Conservation (phyloP, 1,140 invertebrate genomes). For the Mizuhopecten yessoensis region DNA sequence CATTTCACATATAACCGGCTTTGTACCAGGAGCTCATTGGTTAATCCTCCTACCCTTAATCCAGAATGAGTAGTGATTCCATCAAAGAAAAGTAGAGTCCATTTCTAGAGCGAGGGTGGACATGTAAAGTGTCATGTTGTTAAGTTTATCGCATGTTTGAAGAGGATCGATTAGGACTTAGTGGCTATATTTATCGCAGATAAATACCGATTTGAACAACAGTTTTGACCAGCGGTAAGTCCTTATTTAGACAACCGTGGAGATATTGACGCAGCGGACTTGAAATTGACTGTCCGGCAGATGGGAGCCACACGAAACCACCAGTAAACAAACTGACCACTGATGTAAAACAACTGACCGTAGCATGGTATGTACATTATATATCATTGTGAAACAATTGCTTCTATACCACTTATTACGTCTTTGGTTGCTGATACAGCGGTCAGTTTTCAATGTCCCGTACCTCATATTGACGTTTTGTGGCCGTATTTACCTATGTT, state of each 20-base stretch:
- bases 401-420: no score
- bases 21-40: neutral
- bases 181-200: neutral
- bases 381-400: no score
- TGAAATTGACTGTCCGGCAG: neutral
- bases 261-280: neutral
- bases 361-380: neutral
- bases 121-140: neutral
- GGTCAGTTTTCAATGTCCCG: no score
- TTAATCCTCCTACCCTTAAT: neutral
- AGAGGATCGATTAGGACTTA: neutral
- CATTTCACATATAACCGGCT: conserved; percentile 6
- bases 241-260: conserved; percentile 5
- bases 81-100: neutral
- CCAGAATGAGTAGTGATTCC: neutral
- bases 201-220: neutral
- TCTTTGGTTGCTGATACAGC: no score
- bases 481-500: no score
- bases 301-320: neutral
- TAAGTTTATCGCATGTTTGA: neutral
- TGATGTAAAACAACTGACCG: neutral
- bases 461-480: no score
- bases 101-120: neutral
- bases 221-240: neutral
- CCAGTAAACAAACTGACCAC: neutral